phyloP scores from a whole-genome alignment of 1,140 invertebrate genomes.

The Periplaneta americana region DNA sequence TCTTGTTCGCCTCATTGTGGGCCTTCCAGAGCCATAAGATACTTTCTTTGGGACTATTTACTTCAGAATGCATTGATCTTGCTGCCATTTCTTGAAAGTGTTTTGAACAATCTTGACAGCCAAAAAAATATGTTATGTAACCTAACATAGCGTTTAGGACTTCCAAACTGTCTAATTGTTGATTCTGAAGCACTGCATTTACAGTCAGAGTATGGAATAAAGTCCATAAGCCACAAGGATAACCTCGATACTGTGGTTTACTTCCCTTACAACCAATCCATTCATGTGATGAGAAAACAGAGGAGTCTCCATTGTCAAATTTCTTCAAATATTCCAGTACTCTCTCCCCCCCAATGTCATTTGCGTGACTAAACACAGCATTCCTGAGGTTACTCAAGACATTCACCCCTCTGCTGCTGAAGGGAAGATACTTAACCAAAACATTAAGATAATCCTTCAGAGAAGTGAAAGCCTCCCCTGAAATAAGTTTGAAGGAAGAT shows the following conservation, averaged over 20 bases:
- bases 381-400: constrained; percentile 43
- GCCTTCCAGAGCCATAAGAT: constrained; percentile 93
- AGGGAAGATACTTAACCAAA: constrained; percentile 67
- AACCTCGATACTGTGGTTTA: constrained; percentile 68
- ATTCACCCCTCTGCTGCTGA: constrained; percentile 23
- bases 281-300: constrained; percentile 45
- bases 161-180: constrained; percentile 44
- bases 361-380: constrained; percentile 40
- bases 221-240: constrained; percentile 93
- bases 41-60: constrained; percentile 62
- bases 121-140: constrained; percentile 91
- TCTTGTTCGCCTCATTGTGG: constrained; percentile 90
- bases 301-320: constrained; percentile 43
- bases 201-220: constrained; percentile 92
- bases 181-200: constrained; percentile 51
- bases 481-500: constrained; percentile 56
- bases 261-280: constrained; percentile 86
- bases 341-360: not conserved
- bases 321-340: constrained; percentile 40
- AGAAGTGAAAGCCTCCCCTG: constrained; percentile 60
- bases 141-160: constrained; percentile 78
- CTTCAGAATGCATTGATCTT: constrained; percentile 57
- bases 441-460: constrained; percentile 66
- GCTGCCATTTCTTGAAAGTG: constrained; percentile 83
- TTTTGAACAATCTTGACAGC: constrained; percentile 81